A percentile compares a stretch with the other conserved stretches of the same genome.
Evolutionary conservation across 2,113 vertebrate species (phyloP).

Genomic region (Anas platyrhynchos): DNA sequence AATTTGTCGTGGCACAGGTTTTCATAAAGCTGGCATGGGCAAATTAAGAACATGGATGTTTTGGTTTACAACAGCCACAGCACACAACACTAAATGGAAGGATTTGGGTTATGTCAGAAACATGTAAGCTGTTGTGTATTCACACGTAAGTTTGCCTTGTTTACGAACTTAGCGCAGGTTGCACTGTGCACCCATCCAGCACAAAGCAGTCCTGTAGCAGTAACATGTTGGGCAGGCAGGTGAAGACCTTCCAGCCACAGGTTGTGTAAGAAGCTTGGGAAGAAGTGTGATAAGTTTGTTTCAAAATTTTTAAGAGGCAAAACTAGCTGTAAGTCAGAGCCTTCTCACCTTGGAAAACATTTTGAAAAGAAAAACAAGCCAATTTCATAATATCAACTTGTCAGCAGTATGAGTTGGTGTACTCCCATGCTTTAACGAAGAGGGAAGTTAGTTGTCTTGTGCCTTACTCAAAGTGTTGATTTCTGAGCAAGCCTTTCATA

Average conservation of each 20-base stretch:
- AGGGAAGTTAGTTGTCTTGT: neutral
- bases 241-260: neutral
- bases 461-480: fast-evolving
- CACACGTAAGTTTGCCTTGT: neutral
- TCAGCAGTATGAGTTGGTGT: neutral
- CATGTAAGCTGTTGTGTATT: neutral
- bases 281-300: neutral
- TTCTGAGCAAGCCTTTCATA: neutral
- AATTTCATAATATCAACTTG: neutral
- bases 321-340: neutral
- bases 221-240: neutral
- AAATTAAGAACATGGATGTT: neutral
- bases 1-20: neutral
- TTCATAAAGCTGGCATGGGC: neutral
- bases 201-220: neutral
- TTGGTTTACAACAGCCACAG: neutral
- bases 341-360: neutral
- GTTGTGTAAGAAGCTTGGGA: neutral
- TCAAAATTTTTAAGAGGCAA: neutral
- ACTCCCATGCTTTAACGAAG: neutral
- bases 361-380: neutral
- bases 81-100: neutral
- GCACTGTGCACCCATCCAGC: neutral
- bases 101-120: neutral
- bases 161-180: neutral